These are phyloP conservation scores for Donacobius atricapilla DNA, from an alignment of 2,113 vertebrate species.

Conservation along the genomic window DNA sequence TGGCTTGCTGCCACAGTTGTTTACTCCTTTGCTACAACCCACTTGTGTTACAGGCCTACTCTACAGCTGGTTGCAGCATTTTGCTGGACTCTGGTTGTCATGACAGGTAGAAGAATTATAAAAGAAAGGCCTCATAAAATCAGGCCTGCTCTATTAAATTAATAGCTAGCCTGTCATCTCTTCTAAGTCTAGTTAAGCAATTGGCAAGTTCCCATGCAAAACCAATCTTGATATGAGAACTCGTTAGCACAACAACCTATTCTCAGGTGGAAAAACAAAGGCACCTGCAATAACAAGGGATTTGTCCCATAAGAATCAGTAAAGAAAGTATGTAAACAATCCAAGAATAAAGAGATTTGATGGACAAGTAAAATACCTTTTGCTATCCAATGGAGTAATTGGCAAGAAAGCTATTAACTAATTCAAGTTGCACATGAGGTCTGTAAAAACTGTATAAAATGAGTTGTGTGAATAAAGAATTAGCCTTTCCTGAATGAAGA, in stretches of 20 bases:
- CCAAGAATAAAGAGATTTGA: neutral
- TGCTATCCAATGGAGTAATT: neutral
- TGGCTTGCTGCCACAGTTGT: neutral
- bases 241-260: neutral
- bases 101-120: neutral
- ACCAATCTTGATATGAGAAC: neutral
- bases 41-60: neutral
- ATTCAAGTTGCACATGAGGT: neutral
- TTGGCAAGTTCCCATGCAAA: neutral
- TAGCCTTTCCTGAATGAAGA: neutral
- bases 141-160: neutral
- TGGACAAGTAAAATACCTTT: neutral
- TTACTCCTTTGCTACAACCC: neutral
- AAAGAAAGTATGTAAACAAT: neutral
- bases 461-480: neutral
- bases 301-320: neutral
- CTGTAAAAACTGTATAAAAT: neutral
- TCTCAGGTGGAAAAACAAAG: neutral
- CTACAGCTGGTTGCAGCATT: neutral
- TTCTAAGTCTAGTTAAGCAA: neutral
- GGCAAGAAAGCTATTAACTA: neutral
- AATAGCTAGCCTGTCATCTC: neutral
- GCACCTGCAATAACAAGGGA: neutral
- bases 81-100: neutral
- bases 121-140: neutral